phyloP scores from a whole-genome alignment of 2,888 invertebrate genomes.

The Dryadula phaetusa region DNA sequence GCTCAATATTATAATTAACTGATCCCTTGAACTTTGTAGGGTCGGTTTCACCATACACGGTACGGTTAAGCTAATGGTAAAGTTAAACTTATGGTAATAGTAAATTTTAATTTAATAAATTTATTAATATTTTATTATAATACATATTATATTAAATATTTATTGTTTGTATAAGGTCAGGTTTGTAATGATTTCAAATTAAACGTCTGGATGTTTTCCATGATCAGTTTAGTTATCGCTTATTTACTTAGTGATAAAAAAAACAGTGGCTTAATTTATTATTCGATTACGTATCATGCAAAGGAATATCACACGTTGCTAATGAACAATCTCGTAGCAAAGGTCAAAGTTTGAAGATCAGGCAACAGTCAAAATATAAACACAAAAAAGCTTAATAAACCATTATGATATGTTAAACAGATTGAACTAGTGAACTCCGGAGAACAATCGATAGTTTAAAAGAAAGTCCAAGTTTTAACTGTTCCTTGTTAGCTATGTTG shows the following conservation, averaged over 20 bases:
- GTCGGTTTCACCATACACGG: slow-evolving; percentile 44
- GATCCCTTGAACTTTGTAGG: slow-evolving; percentile 57
- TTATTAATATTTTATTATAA: too few species aligned
- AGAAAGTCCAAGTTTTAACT: neutral
- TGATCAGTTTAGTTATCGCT: neutral
- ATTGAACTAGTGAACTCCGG: neutral
- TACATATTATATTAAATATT: too few species aligned
- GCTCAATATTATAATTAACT: slow-evolving; percentile 63
- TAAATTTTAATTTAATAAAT: neutral
- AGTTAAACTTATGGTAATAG: neutral
- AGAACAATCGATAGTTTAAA: neutral
- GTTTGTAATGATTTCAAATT: neutral
- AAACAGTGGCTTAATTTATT: neutral
- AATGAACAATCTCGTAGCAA: slow-evolving; percentile 10
- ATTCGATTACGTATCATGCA: slow-evolving; percentile 5
- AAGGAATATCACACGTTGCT: slow-evolving; percentile 6
- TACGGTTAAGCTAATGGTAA: slow-evolving; percentile 5
- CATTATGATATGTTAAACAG: neutral
- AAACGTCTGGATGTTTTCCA: neutral
- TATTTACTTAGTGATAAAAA: slow-evolving; percentile 14
- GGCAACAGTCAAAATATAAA: neutral
- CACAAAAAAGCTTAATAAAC: neutral
- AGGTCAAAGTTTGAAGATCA: neutral
- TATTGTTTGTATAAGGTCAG: slow-evolving; percentile 13
- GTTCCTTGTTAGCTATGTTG: slow-evolving; percentile 40